Evolutionary conservation across 1,140 invertebrate species (phyloP).

Genomic region (Apis laboriosa): DNA sequence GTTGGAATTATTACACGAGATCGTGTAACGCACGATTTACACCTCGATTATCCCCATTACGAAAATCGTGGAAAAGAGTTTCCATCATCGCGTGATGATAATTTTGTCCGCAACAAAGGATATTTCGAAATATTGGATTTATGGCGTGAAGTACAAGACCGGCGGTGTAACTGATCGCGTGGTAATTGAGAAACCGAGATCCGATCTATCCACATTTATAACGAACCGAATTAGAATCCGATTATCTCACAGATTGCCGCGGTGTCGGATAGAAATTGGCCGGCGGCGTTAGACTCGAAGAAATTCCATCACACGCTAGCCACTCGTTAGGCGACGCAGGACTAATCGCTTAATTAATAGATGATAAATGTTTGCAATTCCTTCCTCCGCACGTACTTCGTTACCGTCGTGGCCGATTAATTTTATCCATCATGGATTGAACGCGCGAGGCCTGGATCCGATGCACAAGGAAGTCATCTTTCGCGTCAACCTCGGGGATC

Average conservation of each 20-base stretch:
- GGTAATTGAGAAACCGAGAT: conserved; percentile 38
- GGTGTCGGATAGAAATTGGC: conserved; percentile 43
- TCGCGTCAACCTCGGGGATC: neutral
- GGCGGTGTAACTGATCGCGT: neutral
- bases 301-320: conserved; percentile 52
- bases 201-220: conserved; percentile 36
- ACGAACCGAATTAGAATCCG: conserved; percentile 53
- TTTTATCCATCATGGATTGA: conserved; percentile 41
- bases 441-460: conserved; percentile 4
- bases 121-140: neutral
- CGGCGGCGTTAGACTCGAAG: conserved; percentile 40
- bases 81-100: neutral
- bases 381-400: conserved; percentile 36
- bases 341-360: conserved; percentile 69
- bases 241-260: conserved; percentile 13
- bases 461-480: neutral
- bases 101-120: neutral
- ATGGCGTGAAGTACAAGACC: neutral
- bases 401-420: conserved; percentile 61
- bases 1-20: neutral
- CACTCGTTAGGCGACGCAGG: conserved; percentile 60
- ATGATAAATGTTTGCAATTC: conserved; percentile 66
- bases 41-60: neutral
- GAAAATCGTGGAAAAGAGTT: neutral
- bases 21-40: neutral